These are phyloP conservation scores for Hydrozoanthus gracilis DNA, from an alignment of 92 coral and sea anemone species.

Conservation along the genomic window DNA sequence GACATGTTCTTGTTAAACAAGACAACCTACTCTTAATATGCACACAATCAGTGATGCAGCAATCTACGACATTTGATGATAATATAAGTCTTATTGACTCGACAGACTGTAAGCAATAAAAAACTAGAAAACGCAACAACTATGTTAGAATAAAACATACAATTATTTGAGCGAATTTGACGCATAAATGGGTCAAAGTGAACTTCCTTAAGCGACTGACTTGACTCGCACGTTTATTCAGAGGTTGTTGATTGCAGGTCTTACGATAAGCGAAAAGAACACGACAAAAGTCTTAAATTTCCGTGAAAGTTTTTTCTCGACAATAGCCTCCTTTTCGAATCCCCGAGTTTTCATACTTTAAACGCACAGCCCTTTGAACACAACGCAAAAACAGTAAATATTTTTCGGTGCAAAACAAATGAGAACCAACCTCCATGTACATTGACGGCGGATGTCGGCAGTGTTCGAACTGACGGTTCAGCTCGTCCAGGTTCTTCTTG, in stretches of 20 bases:
- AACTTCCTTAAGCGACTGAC: constrained; percentile 22
- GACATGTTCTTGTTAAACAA: constrained; percentile 12
- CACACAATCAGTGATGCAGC: background rate
- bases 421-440: constrained; percentile 87
- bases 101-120: background rate
- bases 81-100: background rate
- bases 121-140: background rate
- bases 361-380: constrained; percentile 9
- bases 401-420: constrained; percentile 39
- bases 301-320: background rate
- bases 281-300: background rate
- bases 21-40: background rate
- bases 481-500: constrained; percentile 88
- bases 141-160: constrained; percentile 18
- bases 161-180: background rate
- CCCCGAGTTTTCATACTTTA: background rate
- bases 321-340: background rate
- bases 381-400: constrained; percentile 11
- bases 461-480: constrained; percentile 88
- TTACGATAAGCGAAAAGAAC: background rate
- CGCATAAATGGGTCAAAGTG: constrained; percentile 8
- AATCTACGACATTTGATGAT: background rate
- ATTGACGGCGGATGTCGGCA: constrained; percentile 97
- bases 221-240: background rate
- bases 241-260: background rate